phyloP scores from a whole-genome alignment of 2,888 invertebrate species.

The Philhelius pedissequus region DNA sequence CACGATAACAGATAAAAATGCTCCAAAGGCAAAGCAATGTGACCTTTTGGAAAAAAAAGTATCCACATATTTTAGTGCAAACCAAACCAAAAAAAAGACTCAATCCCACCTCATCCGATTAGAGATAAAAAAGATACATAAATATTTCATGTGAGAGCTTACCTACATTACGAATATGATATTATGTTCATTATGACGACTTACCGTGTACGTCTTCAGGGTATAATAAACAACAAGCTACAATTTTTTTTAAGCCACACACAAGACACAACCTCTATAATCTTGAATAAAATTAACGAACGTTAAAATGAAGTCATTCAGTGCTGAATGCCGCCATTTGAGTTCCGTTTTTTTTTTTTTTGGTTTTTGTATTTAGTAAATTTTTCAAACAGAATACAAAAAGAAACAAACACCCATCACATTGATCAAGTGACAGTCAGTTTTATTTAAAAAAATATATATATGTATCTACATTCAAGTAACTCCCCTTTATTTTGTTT shows the following conservation, averaged over 20 bases:
- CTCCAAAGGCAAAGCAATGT: neutral
- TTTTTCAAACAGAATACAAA: neutral
- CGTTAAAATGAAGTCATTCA: constrained; percentile 37
- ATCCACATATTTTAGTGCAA: neutral
- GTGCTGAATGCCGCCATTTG: neutral
- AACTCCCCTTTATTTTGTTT: constrained; percentile 13
- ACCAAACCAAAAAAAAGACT: constrained; percentile 8
- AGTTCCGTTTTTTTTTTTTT: neutral
- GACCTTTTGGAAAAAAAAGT: neutral
- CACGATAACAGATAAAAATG: neutral
- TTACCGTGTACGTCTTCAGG: neutral
- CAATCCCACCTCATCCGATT: constrained; percentile 44
- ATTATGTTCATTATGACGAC: constrained; percentile 21
- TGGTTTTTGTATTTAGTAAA: neutral
- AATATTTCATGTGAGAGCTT: neutral
- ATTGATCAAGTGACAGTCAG: neutral
- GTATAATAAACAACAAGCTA: neutral
- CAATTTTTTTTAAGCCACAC: neutral
- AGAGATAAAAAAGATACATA: constrained; percentile 33
- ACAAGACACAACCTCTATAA: neutral
- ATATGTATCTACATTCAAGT: neutral
- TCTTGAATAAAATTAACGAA: constrained; percentile 8
- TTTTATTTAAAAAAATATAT: neutral
- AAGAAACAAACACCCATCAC: neutral
- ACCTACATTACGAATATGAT: constrained; percentile 8